Evolutionary conservation across 1,140 invertebrate genomes (phyloP).

Genomic region (Oreohelix idahoensis): DNA sequence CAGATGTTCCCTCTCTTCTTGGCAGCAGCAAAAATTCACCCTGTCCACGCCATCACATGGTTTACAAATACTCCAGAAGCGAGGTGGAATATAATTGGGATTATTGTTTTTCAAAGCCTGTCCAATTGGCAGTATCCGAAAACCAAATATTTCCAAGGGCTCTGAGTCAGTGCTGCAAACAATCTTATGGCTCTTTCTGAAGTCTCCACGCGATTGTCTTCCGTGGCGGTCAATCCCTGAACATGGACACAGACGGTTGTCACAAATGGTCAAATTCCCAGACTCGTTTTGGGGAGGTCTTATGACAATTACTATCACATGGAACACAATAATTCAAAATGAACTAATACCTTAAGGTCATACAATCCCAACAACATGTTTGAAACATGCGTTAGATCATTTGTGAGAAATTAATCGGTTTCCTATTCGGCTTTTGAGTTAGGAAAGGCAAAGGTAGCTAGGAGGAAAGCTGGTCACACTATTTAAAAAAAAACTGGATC

Average conservation of each 20-base stretch:
- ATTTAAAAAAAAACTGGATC: no score
- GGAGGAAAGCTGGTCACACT: no score
- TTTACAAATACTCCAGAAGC: constrained; percentile 1
- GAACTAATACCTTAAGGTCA: no score
- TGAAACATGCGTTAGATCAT: no score
- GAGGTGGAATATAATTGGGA: background rate
- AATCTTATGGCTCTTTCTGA: background rate
- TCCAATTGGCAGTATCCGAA: constrained; percentile 12
- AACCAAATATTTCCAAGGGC: background rate
- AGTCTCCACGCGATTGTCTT: background rate
- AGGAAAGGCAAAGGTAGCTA: no score
- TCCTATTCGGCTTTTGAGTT: no score
- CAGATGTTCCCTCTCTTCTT: background rate
- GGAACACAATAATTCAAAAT: no score
- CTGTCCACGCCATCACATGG: background rate
- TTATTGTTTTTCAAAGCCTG: background rate
- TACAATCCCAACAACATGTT: no score
- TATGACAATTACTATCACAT: no score
- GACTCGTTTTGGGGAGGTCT: background rate
- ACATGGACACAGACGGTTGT: background rate
- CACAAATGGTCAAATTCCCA: constrained; percentile 11
- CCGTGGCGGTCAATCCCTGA: background rate
- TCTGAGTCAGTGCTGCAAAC: background rate
- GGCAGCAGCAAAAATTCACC: background rate
- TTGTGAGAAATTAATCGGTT: no score